These are phyloP conservation scores for Candoia aspera DNA, from an alignment of 2,113 vertebrate species.

Conservation along the genomic window DNA sequence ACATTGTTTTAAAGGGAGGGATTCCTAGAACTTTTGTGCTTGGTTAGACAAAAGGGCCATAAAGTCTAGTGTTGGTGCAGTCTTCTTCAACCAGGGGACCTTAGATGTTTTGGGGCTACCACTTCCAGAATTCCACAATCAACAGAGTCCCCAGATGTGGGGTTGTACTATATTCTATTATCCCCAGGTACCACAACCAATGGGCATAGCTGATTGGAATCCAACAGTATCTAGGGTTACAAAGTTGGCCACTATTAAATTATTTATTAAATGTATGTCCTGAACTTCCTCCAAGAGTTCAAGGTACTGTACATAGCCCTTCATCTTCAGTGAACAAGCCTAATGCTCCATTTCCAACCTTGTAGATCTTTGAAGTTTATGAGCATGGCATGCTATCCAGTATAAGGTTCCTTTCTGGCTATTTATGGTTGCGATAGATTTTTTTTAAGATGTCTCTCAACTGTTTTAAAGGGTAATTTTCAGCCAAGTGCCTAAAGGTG, in stretches of 20 bases:
- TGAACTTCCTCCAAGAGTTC: background rate
- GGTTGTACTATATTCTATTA: background rate
- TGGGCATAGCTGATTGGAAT: background rate
- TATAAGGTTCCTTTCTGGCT: background rate
- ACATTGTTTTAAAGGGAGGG: background rate
- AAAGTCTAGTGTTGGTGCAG: background rate
- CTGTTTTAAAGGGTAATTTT: background rate
- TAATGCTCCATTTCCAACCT: background rate
- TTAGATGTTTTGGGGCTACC: background rate
- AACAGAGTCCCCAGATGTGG: background rate
- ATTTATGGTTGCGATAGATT: background rate
- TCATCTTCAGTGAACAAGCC: background rate
- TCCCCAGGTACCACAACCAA: background rate
- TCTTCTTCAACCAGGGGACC: background rate
- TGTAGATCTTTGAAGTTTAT: background rate
- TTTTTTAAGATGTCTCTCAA: background rate
- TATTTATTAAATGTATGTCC: background rate
- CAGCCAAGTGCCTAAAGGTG: background rate
- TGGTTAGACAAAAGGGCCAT: background rate
- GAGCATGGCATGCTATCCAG: background rate
- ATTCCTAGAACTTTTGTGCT: background rate
- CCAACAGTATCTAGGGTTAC: background rate
- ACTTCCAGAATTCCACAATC: background rate
- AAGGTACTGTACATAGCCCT: background rate
- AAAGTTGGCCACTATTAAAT: background rate